A percentile compares a stretch with the other conserved stretches of the same genome.
These are phyloP conservation scores for Platycnemis pennipes DNA, from an alignment of 2,888 invertebrate species.

Conservation along the genomic window DNA sequence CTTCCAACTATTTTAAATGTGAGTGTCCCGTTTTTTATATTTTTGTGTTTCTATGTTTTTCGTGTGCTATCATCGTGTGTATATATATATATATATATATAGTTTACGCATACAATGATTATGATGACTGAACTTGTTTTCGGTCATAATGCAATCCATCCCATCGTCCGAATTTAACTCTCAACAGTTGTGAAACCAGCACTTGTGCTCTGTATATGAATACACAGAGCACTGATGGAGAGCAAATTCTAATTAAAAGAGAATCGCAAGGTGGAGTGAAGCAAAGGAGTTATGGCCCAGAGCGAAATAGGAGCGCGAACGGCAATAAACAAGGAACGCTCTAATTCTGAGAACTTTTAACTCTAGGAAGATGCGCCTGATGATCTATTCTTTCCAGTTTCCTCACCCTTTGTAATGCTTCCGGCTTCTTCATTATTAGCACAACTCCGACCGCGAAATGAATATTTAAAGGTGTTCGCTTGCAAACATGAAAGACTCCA, in stretches of 20 bases:
- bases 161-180: no score
- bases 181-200: no score
- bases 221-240: neutral
- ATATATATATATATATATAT: no score
- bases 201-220: no score
- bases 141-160: no score
- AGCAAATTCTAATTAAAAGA: neutral
- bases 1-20: no score
- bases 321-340: neutral
- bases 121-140: no score
- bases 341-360: neutral
- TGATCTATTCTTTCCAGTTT: neutral
- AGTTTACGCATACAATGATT: no score
- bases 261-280: neutral
- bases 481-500: neutral
- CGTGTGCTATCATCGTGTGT: no score
- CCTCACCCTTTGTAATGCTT: neutral
- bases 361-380: neutral
- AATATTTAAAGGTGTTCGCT: no score
- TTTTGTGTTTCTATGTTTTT: no score
- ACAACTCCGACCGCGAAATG: neutral
- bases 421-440: neutral
- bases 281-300: neutral
- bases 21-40: no score
- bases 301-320: neutral